Conservation (phyloP, 2,797 vertebrate genomes). For the Schizothorax lantsangensis region DNA sequence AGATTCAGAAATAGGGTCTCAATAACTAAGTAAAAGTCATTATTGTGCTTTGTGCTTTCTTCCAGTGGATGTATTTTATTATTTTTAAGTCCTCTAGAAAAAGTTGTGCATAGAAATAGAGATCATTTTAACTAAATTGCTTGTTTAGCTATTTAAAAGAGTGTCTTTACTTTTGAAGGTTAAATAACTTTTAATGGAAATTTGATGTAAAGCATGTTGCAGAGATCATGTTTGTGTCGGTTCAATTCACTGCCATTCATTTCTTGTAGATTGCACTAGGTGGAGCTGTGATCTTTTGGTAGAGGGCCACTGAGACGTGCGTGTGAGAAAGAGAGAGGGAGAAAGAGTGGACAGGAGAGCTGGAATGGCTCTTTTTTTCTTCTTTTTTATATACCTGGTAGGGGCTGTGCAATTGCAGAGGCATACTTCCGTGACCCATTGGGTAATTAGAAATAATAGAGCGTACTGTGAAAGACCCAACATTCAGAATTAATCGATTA, state of each 20-base stretch:
- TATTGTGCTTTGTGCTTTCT: background rate
- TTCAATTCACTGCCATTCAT: background rate
- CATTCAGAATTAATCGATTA: constrained; percentile 65
- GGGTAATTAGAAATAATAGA: constrained; percentile 66
- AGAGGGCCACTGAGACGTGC: constrained; percentile 38
- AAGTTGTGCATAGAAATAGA: background rate
- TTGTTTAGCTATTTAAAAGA: background rate
- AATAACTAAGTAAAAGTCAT: background rate
- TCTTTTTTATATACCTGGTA: constrained; percentile 53
- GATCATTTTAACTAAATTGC: background rate
- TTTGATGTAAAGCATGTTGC: background rate
- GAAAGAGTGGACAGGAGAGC: constrained; percentile 40
- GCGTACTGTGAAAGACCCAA: constrained; percentile 58
- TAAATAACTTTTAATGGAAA: background rate
- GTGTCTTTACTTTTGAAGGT: background rate
- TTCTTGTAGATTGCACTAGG: constrained; percentile 73
- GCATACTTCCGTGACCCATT: constrained; percentile 62
- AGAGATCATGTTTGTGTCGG: background rate
- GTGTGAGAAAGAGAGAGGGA: constrained; percentile 34
- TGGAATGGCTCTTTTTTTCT: constrained; percentile 34
- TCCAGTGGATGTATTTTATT: background rate
- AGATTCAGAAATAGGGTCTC: background rate
- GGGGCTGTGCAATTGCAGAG: constrained; percentile 60
- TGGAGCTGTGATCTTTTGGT: constrained; percentile 83
- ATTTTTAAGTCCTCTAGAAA: background rate